A percentile compares a stretch with the other conserved stretches of the same genome.
Evolutionary conservation across 2,113 vertebrate genomes (phyloP).

Genomic region (Gnathonemus longibarbis): DNA sequence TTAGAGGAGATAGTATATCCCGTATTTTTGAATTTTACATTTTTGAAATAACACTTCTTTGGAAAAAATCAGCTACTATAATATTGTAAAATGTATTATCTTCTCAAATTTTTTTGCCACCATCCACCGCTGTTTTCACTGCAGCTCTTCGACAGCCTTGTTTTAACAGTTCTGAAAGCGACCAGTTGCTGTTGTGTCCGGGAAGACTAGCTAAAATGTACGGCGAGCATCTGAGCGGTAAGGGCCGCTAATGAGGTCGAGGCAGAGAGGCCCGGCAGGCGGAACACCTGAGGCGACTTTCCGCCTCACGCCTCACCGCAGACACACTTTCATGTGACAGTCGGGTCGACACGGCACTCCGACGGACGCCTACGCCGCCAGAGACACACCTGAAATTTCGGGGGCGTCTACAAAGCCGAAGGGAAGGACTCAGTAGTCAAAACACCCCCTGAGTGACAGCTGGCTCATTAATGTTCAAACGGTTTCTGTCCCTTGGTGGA

Average conservation of each 20-base stretch:
- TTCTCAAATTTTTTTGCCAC: neutral
- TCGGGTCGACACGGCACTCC: neutral
- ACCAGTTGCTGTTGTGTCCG: neutral
- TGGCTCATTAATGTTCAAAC: neutral
- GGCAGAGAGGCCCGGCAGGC: neutral
- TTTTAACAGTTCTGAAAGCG: neutral
- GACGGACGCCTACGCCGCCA: neutral
- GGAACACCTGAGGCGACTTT: neutral
- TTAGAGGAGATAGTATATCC: neutral
- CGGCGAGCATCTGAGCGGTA: neutral
- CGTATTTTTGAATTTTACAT: neutral
- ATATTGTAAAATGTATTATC: neutral
- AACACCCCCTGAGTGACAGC: neutral
- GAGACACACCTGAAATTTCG: neutral
- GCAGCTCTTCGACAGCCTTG: neutral
- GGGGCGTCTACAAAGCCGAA: neutral
- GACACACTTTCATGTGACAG: neutral
- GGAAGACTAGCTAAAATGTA: neutral
- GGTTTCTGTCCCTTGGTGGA: neutral
- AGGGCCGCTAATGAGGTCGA: neutral
- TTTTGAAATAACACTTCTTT: neutral
- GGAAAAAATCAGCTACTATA: neutral
- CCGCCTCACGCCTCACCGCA: neutral
- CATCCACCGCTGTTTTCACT: neutral
- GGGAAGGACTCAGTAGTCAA: neutral